Conservation (phyloP, 2,113 vertebrate genomes). For the Empidonax alnorum region DNA sequence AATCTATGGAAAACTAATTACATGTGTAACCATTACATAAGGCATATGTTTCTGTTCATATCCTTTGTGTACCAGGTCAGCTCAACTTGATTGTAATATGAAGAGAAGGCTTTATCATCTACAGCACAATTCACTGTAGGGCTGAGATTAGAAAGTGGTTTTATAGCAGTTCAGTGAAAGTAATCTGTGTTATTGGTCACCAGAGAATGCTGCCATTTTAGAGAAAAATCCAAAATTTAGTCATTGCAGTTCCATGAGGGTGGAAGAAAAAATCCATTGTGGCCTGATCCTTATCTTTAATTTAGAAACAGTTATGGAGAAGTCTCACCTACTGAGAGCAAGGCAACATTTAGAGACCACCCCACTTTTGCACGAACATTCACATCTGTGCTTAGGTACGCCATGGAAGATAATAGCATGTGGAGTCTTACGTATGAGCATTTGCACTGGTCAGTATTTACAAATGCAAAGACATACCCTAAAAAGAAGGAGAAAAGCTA, state of each 20-base stretch:
- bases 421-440: not conserved
- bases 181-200: not conserved
- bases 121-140: not conserved
- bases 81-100: not conserved
- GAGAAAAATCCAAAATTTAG: not conserved
- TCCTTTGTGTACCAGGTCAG: constrained; percentile 23
- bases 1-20: constrained; percentile 10
- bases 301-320: not conserved
- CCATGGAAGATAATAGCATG: accelerated
- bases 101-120: not conserved
- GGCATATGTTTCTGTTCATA: constrained; percentile 16
- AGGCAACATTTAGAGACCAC: not conserved
- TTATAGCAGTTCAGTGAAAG: constrained; percentile 6
- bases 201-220: not conserved
- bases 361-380: not conserved
- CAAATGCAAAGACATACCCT: not conserved
- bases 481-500: not conserved
- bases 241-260: not conserved
- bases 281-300: not conserved
- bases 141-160: not conserved
- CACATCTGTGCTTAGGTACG: not conserved
- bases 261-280: not conserved
- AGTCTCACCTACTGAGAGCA: not conserved
- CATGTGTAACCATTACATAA: constrained; percentile 4
- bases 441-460: not conserved